Evolutionary conservation across 2,797 vertebrate species (phyloP).

Genomic region (Danio tinwini): DNA sequence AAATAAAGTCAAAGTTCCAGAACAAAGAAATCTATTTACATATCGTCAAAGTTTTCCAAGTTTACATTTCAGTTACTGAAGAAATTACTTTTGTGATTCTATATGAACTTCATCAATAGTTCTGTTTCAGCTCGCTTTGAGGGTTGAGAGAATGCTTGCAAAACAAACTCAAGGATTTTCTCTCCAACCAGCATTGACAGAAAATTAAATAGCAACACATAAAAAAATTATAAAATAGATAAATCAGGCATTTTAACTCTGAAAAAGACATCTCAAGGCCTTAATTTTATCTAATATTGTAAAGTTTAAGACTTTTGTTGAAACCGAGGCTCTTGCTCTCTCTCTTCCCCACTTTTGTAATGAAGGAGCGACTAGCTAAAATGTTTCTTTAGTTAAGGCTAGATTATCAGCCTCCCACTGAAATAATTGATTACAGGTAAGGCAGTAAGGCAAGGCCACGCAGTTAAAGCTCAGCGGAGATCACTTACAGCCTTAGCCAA

Average conservation of each 20-base stretch:
- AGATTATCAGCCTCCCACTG: conserved; percentile 60
- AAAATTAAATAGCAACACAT: background rate
- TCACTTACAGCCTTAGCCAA: conserved; percentile 58
- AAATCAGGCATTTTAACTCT: background rate
- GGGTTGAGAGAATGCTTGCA: background rate
- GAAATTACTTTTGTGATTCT: background rate
- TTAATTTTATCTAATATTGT: too few species aligned
- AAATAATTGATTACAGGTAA: conserved; percentile 67
- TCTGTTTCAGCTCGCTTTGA: background rate
- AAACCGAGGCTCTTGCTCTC: conserved; percentile 6
- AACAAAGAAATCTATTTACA: too few species aligned
- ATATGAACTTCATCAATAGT: background rate
- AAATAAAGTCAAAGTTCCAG: too few species aligned
- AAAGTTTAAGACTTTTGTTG: background rate
- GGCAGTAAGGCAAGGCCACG: conserved; percentile 56
- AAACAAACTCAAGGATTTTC: background rate
- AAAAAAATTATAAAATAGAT: background rate
- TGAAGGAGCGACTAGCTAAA: conserved; percentile 57
- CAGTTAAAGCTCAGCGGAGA: conserved; percentile 59
- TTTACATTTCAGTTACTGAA: too few species aligned
- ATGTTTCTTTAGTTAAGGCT: conserved; percentile 65
- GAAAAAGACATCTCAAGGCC: background rate
- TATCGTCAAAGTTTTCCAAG: too few species aligned
- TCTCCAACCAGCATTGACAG: background rate
- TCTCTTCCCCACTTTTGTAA: conserved; percentile 50